Evolutionary conservation across 2,888 invertebrate species (phyloP), one percentile per base, ranked within the genome.

Genomic region (Brachyptera risi): DNA sequence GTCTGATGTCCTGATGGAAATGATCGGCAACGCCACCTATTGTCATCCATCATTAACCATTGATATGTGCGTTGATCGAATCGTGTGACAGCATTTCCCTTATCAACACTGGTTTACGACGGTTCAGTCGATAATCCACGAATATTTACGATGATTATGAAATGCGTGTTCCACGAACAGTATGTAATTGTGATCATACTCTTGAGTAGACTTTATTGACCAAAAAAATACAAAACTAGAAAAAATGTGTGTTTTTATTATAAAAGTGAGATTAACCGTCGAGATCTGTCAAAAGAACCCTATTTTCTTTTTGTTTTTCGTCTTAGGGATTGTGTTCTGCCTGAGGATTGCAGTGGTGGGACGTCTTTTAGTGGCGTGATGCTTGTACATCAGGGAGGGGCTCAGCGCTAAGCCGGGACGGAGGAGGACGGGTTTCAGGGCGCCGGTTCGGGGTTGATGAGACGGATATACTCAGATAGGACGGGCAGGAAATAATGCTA

Each of bases 361-460:
- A 21, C 47, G 47, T 21, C 4, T 15, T n/a, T 5, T 11, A 44
- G 44, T 21, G 44, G 3, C 44, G 44, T 2, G 44, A 44, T 21
- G 44, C 44, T 17, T 44, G 44, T 19, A 44, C 47, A 19, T 24
- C 47, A 24, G 24, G 47, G 47, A 24, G 24, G 47, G 47, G 47
- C 21, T 47, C 47, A 47, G 47, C 47, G 47, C n/a, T 47, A 24
- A 47, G 47, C 47, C 47, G 47, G 11, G 5, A n/a, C 47, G 9
- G 19, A n/a, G 31, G 31, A 31, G 7, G 31, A 31, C 31, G 31
- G 7, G n/a, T n/a, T n/a, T n/a, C n/a, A 3, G 5, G 44, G 11
- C 44, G 47, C 47, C 21, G 23, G 21, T n/a, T 1, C 47, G 21
- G n/a, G 24, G 23, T 47, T 47, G 47, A 47, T 47, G 47, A 24